Percentiles rank a stretch among this genome's conserved stretches.
Conservation (phyloP, 2,797 vertebrate genomes). For the Notamacropus eugenii region DNA sequence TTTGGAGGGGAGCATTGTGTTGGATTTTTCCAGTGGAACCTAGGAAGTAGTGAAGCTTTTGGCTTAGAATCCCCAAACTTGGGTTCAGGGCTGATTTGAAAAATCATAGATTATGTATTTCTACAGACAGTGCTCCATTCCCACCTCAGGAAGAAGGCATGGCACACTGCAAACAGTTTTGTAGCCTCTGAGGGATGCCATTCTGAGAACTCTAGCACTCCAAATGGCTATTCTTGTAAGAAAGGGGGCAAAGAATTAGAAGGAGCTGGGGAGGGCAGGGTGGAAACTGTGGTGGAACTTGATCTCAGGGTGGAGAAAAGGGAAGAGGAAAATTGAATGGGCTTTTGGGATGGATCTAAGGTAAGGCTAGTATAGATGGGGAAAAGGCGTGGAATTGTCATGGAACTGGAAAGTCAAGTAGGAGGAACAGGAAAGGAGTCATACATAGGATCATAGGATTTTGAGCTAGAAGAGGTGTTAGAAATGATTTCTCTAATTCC, state of each 20-base stretch:
- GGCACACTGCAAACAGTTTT: not conserved
- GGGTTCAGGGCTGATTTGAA: not conserved
- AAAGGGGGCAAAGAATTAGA: slow-evolving; percentile 33
- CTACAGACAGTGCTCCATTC: not conserved
- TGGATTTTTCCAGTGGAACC: slow-evolving; percentile 12
- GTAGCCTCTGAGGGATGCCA: not conserved
- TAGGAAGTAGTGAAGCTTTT: slow-evolving; percentile 24
- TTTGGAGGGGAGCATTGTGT: not conserved
- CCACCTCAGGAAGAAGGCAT: not conserved
- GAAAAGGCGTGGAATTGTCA: not conserved
- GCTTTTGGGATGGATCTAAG: not conserved
- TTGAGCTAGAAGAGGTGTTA: not conserved
- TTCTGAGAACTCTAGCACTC: not conserved
- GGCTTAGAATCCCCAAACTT: not conserved
- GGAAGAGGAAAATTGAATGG: slow-evolving; percentile 2
- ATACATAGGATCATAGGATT: not conserved
- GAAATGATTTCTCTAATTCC: not conserved
- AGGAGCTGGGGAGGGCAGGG: slow-evolving; percentile 4
- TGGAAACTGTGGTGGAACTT: not conserved
- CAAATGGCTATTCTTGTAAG: not conserved
- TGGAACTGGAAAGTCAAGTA: slow-evolving; percentile 1
- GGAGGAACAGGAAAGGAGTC: not conserved
- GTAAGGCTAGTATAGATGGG: not conserved
- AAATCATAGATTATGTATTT: not conserved
- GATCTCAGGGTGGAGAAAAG: slow-evolving; percentile 6